Conservation (phyloP, 2,888 invertebrate species). For the Mellilla xanthometata region DNA sequence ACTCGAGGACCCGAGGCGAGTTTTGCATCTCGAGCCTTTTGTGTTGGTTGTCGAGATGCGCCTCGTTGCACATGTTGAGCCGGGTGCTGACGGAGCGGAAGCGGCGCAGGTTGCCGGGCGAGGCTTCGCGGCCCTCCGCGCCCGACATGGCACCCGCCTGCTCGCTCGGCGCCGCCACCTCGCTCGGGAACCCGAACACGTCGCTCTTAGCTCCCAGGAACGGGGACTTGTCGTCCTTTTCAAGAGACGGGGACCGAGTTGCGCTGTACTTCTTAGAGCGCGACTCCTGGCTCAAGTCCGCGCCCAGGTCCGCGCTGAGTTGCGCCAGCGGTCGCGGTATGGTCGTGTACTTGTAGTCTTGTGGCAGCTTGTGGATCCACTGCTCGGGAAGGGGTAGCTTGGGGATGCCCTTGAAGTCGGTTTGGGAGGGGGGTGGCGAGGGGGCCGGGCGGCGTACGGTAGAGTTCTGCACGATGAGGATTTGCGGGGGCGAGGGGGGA, state of each 20-base stretch:
- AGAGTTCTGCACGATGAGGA: slow-evolving; percentile 41
- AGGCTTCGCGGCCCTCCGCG: slow-evolving; percentile 16
- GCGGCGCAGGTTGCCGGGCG: slow-evolving; percentile 60
- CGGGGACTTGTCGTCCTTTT: slow-evolving; percentile 77
- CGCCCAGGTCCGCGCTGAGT: slow-evolving; percentile 56
- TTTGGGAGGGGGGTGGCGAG: slow-evolving; percentile 31
- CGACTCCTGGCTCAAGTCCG: slow-evolving; percentile 56
- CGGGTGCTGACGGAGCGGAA: slow-evolving; percentile 71
- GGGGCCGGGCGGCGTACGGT: slow-evolving; percentile 23
- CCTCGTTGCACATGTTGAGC: slow-evolving; percentile 65
- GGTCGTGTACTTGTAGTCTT: slow-evolving; percentile 64
- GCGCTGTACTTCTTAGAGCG: slow-evolving; percentile 70
- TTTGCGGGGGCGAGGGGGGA: slow-evolving; percentile 40
- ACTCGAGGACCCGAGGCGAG: slow-evolving; percentile 66
- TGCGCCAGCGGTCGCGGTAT: slow-evolving; percentile 69
- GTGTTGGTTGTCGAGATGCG: slow-evolving; percentile 54
- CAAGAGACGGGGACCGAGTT: slow-evolving; percentile 74
- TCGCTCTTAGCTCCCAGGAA: slow-evolving; percentile 60
- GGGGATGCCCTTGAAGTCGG: slow-evolving; percentile 47
- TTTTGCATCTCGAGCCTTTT: slow-evolving; percentile 69
- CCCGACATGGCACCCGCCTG: slow-evolving; percentile 22
- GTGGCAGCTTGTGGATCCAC: slow-evolving; percentile 69
- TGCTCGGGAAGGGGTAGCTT: slow-evolving; percentile 70
- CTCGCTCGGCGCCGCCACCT: slow-evolving; percentile 40
- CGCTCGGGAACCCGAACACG: slow-evolving; percentile 69